Evolutionary conservation across 2,797 vertebrate species (phyloP).

Genomic region (Pseudochromis fuscus): DNA sequence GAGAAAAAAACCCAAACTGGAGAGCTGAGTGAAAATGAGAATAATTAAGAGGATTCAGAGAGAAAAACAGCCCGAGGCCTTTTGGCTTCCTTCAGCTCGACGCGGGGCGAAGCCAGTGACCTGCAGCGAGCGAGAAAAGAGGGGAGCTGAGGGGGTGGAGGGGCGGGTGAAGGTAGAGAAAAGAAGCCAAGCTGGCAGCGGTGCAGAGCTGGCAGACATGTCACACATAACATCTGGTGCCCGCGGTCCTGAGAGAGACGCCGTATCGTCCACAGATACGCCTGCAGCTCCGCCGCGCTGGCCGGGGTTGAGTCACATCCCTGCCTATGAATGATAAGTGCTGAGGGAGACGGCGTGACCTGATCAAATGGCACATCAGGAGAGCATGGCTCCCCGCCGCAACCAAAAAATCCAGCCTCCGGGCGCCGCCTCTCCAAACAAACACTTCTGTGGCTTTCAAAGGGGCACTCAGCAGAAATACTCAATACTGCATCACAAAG

Average conservation of each 20-base stretch:
- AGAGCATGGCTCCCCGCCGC: conserved; percentile 43
- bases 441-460: conserved; percentile 42
- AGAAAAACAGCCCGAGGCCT: conserved; percentile 45
- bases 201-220: conserved; percentile 54
- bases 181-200: conserved; percentile 45
- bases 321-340: conserved; percentile 68
- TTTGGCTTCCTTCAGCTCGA: conserved; percentile 38
- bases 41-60: conserved; percentile 47
- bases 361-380: conserved; percentile 65
- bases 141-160: neutral
- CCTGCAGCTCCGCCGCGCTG: conserved; percentile 49
- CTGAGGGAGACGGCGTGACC: conserved; percentile 49
- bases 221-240: conserved; percentile 73
- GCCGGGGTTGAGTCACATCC: conserved; percentile 52
- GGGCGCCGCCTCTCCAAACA: conserved; percentile 35
- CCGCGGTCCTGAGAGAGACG: conserved; percentile 44
- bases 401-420: conserved; percentile 39
- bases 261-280: conserved; percentile 41
- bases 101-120: conserved; percentile 56
- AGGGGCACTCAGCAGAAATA: conserved; percentile 40
- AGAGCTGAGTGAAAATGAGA: conserved; percentile 28
- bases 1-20: conserved; percentile 1
- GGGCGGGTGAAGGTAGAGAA: conserved; percentile 39
- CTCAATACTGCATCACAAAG: too few relatives aligned
- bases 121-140: conserved; percentile 36